Evolutionary conservation across 2,113 vertebrate genomes (phyloP), one percentile per base, ranked within the genome.

Genomic region (Aphelocoma coerulescens): DNA sequence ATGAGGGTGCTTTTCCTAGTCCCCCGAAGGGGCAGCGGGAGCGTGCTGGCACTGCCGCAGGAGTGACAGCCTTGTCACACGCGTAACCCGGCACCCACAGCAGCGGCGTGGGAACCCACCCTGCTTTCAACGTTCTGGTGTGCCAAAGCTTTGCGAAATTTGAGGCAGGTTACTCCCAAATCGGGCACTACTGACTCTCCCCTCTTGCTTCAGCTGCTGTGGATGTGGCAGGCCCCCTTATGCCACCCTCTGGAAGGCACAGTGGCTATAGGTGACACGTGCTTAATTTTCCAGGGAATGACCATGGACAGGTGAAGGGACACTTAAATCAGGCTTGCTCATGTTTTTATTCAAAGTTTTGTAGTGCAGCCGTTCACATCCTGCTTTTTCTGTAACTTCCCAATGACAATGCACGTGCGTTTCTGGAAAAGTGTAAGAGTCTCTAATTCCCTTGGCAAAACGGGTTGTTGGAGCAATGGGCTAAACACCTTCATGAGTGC

Each of bases 341-440:
- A 4, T 28, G 11, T 33, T 46, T 21, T 48, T 28, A 27, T 27
- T 75, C 19, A 5, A 32, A 48, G 44, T 74, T 51, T 48, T 4
- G 3, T 8, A 26, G 13, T 11, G n/a, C 52, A 74, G 21, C 67
- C 71, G 66, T 59, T 41, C n/a, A 12, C 6, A 6, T 62, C 44
- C 10, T 51, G 35, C 35, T 55, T 33, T n/a, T 63, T 33, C 52
- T 48, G 9, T n/a, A 37, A 21, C 28, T 94, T 65, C 22, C 4
- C 32, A 44, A 21, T 63, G 21, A 7, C 5, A 12, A 3, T 1
- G 1, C 0, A 3, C 41, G 14, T 4, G 0, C 1, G 0, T 33
- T 5, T 13, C 33, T 73, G 58, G 62, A 35, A 28, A 73, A 32
- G 55, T 5, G 7, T 13, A 4, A 23, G 54, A 11, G 23, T 11